phyloP scores from a whole-genome alignment of 2,797 vertebrate species.

The Erethizon dorsatum region DNA sequence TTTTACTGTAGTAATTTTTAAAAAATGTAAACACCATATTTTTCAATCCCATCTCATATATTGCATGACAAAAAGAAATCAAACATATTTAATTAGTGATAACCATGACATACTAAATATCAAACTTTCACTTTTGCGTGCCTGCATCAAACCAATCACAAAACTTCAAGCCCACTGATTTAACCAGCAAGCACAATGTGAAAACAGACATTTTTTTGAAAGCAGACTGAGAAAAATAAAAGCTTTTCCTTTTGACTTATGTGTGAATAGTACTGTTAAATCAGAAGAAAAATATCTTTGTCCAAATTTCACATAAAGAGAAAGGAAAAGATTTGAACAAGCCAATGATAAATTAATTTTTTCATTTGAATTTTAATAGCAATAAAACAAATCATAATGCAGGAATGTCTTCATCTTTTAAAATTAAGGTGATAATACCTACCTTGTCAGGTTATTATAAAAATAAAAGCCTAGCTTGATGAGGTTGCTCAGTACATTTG shows the following conservation, averaged over 20 bases:
- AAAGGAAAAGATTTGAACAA: constrained; percentile 32
- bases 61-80: neutral
- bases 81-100: neutral
- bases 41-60: neutral
- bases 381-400: constrained; percentile 33
- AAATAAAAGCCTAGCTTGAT: neutral
- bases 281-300: constrained; percentile 3
- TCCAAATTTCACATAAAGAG: neutral
- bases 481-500: neutral
- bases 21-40: neutral
- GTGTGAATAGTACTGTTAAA: neutral
- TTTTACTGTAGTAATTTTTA: neutral
- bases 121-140: constrained; percentile 32
- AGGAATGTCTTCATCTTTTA: neutral
- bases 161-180: neutral
- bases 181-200: neutral
- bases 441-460: neutral
- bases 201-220: constrained; percentile 4
- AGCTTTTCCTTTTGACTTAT: constrained; percentile 20
- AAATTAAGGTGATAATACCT: neutral
- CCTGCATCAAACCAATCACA: neutral
- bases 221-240: constrained; percentile 17
- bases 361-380: constrained; percentile 18
- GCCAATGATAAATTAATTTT: constrained; percentile 31
- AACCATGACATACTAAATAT: neutral